Conservation (phyloP, 1,140 invertebrate species). For the Rhizoglyphus robini region DNA sequence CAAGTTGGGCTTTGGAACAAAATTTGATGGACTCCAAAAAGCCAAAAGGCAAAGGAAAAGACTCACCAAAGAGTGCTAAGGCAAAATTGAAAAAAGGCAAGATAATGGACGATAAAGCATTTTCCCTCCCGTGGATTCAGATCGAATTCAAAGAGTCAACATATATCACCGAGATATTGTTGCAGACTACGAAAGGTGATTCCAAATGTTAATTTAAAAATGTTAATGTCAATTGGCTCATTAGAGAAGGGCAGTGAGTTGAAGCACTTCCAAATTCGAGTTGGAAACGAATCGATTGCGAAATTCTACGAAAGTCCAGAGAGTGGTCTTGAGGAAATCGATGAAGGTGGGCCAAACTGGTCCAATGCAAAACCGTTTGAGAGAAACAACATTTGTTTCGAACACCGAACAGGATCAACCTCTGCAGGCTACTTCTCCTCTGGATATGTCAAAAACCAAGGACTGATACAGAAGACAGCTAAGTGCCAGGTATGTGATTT, state of each 20-base stretch:
- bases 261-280: not conserved
- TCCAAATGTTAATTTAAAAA: not conserved
- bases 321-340: not conserved
- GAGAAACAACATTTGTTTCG: not conserved
- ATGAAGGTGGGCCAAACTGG: not conserved
- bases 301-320: not conserved
- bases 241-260: not conserved
- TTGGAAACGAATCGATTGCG: constrained; percentile 3
- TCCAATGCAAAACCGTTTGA: not conserved
- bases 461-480: not conserved
- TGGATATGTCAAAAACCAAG: not conserved
- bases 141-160: constrained; percentile 1
- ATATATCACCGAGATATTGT: not conserved
- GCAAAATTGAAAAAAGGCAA: not conserved
- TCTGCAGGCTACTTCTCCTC: not conserved
- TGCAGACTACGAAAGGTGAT: not conserved
- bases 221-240: not conserved
- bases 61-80: not conserved
- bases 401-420: not conserved
- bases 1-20: not conserved
- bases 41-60: not conserved
- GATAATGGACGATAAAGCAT: not conserved
- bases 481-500: constrained; percentile 8
- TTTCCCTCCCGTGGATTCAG: not conserved
- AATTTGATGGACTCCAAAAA: too few species aligned